Evolutionary conservation across 2,113 vertebrate species (phyloP), one percentile per base, ranked within the genome.

Genomic region (Lasiurus borealis): DNA sequence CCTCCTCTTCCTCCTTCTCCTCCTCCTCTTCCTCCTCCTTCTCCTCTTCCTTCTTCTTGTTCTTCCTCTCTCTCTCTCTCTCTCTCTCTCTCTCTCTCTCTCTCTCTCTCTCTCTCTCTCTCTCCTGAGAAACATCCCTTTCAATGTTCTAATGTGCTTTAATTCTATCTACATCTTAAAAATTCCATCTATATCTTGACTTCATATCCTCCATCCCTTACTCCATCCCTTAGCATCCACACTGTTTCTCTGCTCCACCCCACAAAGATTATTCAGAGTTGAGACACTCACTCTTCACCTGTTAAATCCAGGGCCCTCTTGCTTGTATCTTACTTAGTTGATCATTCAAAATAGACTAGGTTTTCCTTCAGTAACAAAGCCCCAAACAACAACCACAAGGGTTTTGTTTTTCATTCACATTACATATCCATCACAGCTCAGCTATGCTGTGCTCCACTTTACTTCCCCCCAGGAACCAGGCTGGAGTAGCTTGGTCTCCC

Each of bases 241-340:
- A 78, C 27, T 50, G 78, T 54, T 46, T 88, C 62, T 76, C 54
- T 93, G 8, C 36, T 76, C 29, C 18, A 18, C 8, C n/a, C 9
- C 25, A 89, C 72, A 66, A 78, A 69, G 46, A 93, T 78, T 78
- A 14, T 85, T 92, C 46, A 54, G 14, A 31, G 10, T 93, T 73
- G 36, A 64, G 31, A 75, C 8, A 29, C 62, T 29, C 62, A 14
- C 11, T 64, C 62, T 64, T 31, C 62, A 27, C 62, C 11, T 64
- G 27, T 29, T 64, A 31, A 31, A 64, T 12, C 62, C 27, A 29
- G 62, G 27, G 12, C 29, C 59, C 62, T 27, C 62, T 68, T n/a
- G 5, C 23, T 27, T 62, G 23, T 62, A 62, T 11, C 57, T 27
- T 62, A 62, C 57, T 62, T 62, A 59, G 54, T 57, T 57, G 23